Evolutionary conservation across 2,113 vertebrate species (phyloP).

Genomic region (Oreocharis arfaki): DNA sequence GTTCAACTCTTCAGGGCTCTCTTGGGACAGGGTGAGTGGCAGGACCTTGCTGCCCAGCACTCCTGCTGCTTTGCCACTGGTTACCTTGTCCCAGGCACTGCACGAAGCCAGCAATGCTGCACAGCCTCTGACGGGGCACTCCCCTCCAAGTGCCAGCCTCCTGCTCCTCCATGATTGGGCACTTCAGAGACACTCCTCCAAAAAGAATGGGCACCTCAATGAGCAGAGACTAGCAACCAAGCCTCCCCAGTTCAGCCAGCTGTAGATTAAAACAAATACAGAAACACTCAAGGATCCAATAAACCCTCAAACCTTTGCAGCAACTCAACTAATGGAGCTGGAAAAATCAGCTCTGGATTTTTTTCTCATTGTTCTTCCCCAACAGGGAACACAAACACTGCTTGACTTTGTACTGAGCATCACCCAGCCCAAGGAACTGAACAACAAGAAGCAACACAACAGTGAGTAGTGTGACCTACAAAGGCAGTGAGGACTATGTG

Average conservation of each 20-base stretch:
- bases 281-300: background rate
- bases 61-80: background rate
- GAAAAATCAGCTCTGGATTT: background rate
- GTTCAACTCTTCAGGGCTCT: background rate
- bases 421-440: background rate
- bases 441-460: background rate
- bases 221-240: background rate
- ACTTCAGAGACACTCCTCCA: background rate
- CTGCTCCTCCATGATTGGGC: background rate
- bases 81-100: background rate
- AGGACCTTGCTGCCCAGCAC: background rate
- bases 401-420: background rate
- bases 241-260: background rate
- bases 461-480: rapidly evolving
- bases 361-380: background rate
- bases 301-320: background rate
- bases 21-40: background rate
- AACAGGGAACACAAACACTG: background rate
- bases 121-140: rapidly evolving
- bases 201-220: background rate
- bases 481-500: background rate
- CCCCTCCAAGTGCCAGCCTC: background rate
- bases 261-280: background rate
- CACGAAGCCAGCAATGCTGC: background rate
- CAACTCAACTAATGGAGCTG: background rate